Percentiles rank a stretch among this genome's conserved stretches.
Conservation (phyloP, 2,113 vertebrate species). For the rat (Rattus norvegicus) region DNA sequence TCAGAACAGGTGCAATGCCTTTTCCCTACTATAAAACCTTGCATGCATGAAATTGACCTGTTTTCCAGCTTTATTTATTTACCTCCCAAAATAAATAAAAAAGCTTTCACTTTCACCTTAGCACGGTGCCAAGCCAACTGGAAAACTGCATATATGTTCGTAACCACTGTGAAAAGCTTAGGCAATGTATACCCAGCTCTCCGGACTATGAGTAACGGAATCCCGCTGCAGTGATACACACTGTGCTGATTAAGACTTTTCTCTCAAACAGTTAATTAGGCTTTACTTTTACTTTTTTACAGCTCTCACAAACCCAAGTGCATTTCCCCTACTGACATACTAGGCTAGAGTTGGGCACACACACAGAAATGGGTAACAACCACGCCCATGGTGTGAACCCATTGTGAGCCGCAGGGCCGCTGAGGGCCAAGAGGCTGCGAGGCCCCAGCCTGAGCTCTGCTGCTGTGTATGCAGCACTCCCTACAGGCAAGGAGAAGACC, state of each 20-base stretch:
- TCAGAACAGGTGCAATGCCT: neutral
- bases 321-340: slow-evolving; percentile 38
- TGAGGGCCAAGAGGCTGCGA: neutral
- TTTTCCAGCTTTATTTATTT: slow-evolving; percentile 67
- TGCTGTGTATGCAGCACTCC: neutral
- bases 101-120: slow-evolving; percentile 46
- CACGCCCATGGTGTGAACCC: neutral
- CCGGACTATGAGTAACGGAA: neutral
- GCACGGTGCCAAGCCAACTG: slow-evolving; percentile 44
- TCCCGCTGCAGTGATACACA: neutral
- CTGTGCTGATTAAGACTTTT: slow-evolving; percentile 3
- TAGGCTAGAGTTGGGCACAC: neutral
- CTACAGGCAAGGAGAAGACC: neutral
- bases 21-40: neutral
- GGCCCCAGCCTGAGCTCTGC: neutral
- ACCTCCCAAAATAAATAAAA: slow-evolving; percentile 70
- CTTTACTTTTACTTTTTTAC: slow-evolving; percentile 6
- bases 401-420: neutral
- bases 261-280: slow-evolving; percentile 22
- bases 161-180: slow-evolving; percentile 22
- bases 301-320: slow-evolving; percentile 16
- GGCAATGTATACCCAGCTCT: slow-evolving; percentile 37
- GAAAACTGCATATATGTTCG: slow-evolving; percentile 43
- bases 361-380: neutral
- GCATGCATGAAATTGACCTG: slow-evolving; percentile 66